Evolutionary conservation across 2,113 vertebrate genomes (phyloP).

Genomic region (Hydrolagus affinis): DNA sequence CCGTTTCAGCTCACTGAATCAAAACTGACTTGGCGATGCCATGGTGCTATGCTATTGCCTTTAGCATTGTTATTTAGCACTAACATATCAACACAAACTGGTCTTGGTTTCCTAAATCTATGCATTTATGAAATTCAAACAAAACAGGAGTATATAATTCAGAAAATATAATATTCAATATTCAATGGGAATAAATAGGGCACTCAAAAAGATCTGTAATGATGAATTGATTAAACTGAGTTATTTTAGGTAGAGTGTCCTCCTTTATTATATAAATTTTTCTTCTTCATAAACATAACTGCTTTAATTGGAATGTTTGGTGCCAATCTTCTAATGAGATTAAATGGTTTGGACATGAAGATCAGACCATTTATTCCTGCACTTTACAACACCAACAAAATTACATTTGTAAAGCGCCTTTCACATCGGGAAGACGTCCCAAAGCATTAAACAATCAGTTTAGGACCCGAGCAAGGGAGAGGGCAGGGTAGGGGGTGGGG

Average conservation of each 20-base stretch:
- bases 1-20: neutral
- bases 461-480: too few relatives aligned
- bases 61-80: constrained; percentile 4
- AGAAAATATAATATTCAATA: neutral
- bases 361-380: neutral
- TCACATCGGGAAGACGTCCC: too few relatives aligned
- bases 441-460: too few relatives aligned
- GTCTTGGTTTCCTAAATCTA: neutral
- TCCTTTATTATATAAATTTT: neutral
- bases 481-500: too few relatives aligned
- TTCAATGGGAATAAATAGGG: neutral
- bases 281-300: neutral
- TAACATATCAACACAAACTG: neutral
- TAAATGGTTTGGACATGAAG: neutral
- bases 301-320: neutral
- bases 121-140: neutral
- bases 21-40: neutral
- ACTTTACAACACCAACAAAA: too few relatives aligned
- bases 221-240: neutral
- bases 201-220: neutral
- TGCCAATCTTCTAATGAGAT: too few relatives aligned
- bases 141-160: neutral
- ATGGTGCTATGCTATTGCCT: neutral
- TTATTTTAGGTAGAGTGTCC: neutral
- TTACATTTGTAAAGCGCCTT: too few relatives aligned